A percentile compares a stretch with the other conserved stretches of the same genome.
These are phyloP conservation scores for Dicaeum eximium DNA, from an alignment of 2,113 vertebrate genomes.

Conservation along the genomic window DNA sequence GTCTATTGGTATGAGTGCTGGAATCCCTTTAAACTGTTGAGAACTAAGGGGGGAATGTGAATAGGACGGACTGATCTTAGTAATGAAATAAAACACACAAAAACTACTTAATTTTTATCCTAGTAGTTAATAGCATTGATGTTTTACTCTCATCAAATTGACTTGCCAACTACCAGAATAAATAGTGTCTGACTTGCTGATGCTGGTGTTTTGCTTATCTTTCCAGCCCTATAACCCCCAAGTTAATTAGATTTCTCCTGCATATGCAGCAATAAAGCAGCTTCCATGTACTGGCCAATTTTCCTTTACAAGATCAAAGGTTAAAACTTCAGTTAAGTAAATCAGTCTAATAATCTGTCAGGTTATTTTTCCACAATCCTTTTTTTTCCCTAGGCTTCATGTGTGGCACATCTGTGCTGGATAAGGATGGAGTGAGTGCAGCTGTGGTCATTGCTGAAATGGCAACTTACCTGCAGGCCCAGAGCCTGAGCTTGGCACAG, in stretches of 20 bases:
- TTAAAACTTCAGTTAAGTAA: neutral
- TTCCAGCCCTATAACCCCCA: neutral
- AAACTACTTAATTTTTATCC: neutral
- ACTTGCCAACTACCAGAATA: neutral
- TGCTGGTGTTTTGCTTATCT: neutral
- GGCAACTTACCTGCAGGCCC: conserved; percentile 81
- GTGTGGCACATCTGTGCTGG: conserved; percentile 85
- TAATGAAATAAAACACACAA: neutral
- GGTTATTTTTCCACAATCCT: neutral
- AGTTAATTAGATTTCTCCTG: neutral
- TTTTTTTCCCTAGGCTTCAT: conserved; percentile 81
- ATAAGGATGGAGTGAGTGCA: conserved; percentile 95
- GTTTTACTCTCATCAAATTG: neutral
- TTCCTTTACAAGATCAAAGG: neutral
- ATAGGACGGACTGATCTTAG: neutral
- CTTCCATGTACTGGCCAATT: neutral
- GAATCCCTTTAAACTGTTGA: neutral
- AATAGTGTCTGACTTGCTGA: neutral
- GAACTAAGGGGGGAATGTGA: accelerated
- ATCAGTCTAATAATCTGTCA: neutral
- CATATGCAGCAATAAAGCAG: neutral
- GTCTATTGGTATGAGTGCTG: conserved; percentile 84
- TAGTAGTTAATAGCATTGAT: neutral
- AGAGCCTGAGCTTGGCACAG: conserved; percentile 74
- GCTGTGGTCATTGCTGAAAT: conserved; percentile 90